A percentile compares a stretch with the other conserved stretches of the same genome.
Evolutionary conservation across 2,797 vertebrate genomes (phyloP).

Genomic region (Rhodeus uyekii): DNA sequence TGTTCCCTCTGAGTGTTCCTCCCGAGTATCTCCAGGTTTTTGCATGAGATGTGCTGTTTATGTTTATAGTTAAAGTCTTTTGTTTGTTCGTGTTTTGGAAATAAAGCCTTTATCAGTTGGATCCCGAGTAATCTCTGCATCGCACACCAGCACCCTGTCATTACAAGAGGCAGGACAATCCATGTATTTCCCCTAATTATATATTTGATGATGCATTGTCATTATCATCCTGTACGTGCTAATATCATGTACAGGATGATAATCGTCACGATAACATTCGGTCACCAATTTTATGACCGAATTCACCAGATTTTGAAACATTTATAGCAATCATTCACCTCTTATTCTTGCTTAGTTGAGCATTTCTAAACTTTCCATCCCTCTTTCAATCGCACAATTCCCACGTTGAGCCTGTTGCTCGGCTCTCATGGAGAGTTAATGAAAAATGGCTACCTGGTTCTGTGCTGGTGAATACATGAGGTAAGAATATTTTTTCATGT

Average conservation of each 20-base stretch:
- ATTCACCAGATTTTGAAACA: not conserved
- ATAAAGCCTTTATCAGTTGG: too few relatives aligned
- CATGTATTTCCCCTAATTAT: not conserved
- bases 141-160: too few relatives aligned
- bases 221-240: not conserved
- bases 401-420: not conserved
- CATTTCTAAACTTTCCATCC: not conserved
- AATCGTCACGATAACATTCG: too few relatives aligned
- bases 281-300: not conserved
- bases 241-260: too few relatives aligned
- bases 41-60: too few relatives aligned
- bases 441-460: not conserved
- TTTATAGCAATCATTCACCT: not conserved
- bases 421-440: not conserved
- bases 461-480: not conserved
- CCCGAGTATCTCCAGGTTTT: too few relatives aligned
- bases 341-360: not conserved
- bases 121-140: too few relatives aligned
- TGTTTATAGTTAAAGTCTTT: too few relatives aligned
- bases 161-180: too few relatives aligned
- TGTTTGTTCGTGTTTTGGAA: too few relatives aligned
- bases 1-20: too few relatives aligned
- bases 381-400: not conserved
- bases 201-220: not conserved
- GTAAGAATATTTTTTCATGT: conserved; percentile 14